Percentiles rank a stretch among this genome's conserved stretches.
Evolutionary conservation across 2,113 vertebrate genomes (phyloP).

Genomic region (Ictalurus furcatus): DNA sequence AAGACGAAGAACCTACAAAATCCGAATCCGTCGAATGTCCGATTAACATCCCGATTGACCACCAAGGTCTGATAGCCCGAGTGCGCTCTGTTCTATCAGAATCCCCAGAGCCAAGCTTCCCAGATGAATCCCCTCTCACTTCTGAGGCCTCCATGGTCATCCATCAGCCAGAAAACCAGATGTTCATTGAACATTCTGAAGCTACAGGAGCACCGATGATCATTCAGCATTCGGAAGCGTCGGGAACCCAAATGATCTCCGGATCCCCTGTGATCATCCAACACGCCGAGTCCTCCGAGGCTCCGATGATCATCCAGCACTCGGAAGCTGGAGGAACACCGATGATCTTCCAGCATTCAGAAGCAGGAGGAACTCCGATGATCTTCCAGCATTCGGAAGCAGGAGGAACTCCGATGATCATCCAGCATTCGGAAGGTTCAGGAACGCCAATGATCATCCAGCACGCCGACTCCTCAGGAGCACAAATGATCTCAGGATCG

Average conservation of each 20-base stretch:
- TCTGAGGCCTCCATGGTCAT: slow-evolving; percentile 34
- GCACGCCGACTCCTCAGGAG: slow-evolving; percentile 17
- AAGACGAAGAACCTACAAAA: slow-evolving; percentile 20
- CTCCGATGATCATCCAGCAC: slow-evolving; percentile 40
- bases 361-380: slow-evolving; percentile 30
- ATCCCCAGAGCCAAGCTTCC: slow-evolving; percentile 55
- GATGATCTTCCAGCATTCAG: slow-evolving; percentile 47
- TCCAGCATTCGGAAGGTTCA: slow-evolving; percentile 13
- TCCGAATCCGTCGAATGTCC: slow-evolving; percentile 51
- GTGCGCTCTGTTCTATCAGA: slow-evolving; percentile 55
- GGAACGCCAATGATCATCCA: slow-evolving; percentile 37
- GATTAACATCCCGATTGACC: slow-evolving; percentile 71
- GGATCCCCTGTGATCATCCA: slow-evolving; percentile 46
- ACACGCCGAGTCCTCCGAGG: slow-evolving; percentile 34
- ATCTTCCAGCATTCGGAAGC: slow-evolving; percentile 31
- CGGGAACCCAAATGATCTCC: slow-evolving; percentile 33
- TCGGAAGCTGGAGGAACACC: slow-evolving; percentile 23
- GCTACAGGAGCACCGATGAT: slow-evolving; percentile 35
- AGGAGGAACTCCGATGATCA: slow-evolving; percentile 9
- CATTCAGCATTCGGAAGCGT: slow-evolving; percentile 41
- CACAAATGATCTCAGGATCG: slow-evolving; percentile 31
- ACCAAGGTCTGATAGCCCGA: slow-evolving; percentile 61
- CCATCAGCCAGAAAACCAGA: slow-evolving; percentile 46
- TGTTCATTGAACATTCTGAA: slow-evolving; percentile 34
- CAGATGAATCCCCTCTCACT: slow-evolving; percentile 35